These are phyloP conservation scores for Pseudorhombus dupliciocellatus DNA, from an alignment of 2,113 vertebrate genomes.

Conservation along the genomic window DNA sequence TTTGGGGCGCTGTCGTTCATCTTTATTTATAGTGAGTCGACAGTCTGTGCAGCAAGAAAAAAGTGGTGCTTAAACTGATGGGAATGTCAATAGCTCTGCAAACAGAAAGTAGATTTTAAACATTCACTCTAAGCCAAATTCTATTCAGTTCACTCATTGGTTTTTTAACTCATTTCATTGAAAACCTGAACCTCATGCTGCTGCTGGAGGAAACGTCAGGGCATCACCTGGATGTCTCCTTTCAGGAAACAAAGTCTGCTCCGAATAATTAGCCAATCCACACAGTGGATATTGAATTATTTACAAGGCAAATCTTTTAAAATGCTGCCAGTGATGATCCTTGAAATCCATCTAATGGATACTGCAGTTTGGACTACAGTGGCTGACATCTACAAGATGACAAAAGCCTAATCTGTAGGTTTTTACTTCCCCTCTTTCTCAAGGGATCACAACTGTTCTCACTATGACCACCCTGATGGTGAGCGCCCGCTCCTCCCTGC, in stretches of 20 bases:
- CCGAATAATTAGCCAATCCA: background rate
- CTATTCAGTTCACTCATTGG: too few relatives aligned
- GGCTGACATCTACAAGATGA: background rate
- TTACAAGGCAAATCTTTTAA: background rate
- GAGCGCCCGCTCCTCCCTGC: conserved; percentile 93
- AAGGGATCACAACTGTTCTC: conserved; percentile 97
- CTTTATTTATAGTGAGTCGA: too few relatives aligned
- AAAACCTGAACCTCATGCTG: too few relatives aligned
- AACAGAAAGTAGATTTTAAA: too few relatives aligned
- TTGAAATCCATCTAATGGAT: background rate
- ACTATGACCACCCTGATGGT: conserved; percentile 99
- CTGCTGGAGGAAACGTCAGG: background rate
- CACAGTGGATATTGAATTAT: background rate
- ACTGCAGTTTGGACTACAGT: background rate
- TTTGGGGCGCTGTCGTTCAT: too few relatives aligned
- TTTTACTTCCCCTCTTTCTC: background rate
- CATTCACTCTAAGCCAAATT: too few relatives aligned
- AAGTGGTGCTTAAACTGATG: too few relatives aligned
- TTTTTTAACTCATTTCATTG: too few relatives aligned
- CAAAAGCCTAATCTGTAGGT: background rate
- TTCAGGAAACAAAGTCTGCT: background rate
- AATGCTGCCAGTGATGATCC: background rate
- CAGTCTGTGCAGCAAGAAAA: too few relatives aligned
- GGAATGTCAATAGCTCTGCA: too few relatives aligned
- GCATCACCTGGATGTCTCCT: background rate